Evolutionary conservation across 2,797 vertebrate species (phyloP).

Genomic region (Kryptopterus vitreolus): DNA sequence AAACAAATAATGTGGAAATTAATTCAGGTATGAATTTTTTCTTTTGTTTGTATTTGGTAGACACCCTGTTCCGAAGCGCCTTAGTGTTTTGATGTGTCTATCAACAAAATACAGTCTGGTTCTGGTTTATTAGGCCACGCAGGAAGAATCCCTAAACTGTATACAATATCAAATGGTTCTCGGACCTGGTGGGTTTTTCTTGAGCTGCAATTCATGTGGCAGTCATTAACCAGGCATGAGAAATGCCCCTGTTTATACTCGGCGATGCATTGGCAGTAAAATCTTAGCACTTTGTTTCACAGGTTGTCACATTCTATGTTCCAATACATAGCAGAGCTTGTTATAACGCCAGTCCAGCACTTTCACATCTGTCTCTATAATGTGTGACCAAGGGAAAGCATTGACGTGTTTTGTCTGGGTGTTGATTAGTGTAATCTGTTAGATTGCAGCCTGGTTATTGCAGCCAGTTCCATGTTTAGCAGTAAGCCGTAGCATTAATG

Average conservation of each 20-base stretch:
- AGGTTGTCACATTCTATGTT: constrained; percentile 28
- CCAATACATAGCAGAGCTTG: constrained; percentile 2
- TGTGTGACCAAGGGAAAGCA: constrained; percentile 20
- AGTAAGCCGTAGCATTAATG: constrained; percentile 14
- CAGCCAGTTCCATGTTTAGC: constrained; percentile 33
- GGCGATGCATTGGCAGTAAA: not conserved
- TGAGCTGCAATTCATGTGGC: not conserved
- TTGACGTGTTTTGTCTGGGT: constrained; percentile 19
- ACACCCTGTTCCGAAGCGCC: too few relatives aligned
- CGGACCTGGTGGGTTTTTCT: not conserved
- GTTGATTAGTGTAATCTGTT: constrained; percentile 39
- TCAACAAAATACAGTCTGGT: too few relatives aligned
- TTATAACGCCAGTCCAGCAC: constrained; percentile 1
- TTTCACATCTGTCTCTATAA: constrained; percentile 30
- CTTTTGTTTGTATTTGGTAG: not conserved
- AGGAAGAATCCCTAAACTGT: too few relatives aligned
- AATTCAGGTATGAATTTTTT: not conserved
- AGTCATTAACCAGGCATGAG: constrained; percentile 8
- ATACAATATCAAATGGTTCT: not conserved
- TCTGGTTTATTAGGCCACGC: too few relatives aligned
- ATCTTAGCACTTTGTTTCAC: constrained; percentile 17
- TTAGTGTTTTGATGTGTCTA: too few relatives aligned
- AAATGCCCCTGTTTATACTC: constrained; percentile 4
- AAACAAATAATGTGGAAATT: not conserved
- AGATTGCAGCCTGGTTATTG: constrained; percentile 36